Base-by-base conservation (phyloP, 2,888 invertebrate species). In the Tuberolachnus salignus region DNA sequence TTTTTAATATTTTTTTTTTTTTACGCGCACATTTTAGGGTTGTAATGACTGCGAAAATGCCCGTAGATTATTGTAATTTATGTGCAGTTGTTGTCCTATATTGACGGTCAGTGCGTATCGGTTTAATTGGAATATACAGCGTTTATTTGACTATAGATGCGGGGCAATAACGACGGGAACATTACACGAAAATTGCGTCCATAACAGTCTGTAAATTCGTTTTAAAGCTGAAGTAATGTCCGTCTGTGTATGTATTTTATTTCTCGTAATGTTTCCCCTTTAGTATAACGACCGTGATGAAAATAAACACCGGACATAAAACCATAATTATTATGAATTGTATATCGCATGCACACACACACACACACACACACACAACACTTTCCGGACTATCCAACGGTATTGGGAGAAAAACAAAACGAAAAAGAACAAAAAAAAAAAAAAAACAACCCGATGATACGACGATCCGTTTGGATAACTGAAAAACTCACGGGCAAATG, bases 111-210 rank as follows among this genome's bases (percentile, higher is more conserved):
- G 63, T 34, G 34, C 34, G 34, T 51, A 63, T 63, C 49, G 73
- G 73, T 73, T 53, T 73, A 73, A 73, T 73, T 73, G 63, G 34
- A 73, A 73, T 73, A 63, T 73, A 73, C 63, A 42, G 61, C 46
- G 51, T 73, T 63, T 53, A 42, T 63, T 63, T 42, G 63, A 53
- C 73, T 73, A 63, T 19, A 73, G n/a, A n/a, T n/a, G n/a, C n/a
- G 63, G 14, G 59, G 73, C 63, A 73, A 73, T 73, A 73, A 73
- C 51, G 73, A 23, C 51, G 73, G 63, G 51, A 73, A 73, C 63
- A 73, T 63, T 63, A 73, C 51, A 63, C 63, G 73, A 73, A 73
- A 73, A 63, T 73, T 53, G 66, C 66, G 53, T 23, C 64, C 64
- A 53, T 74, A 74, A 64, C 53, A 64, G 51, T 64, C 63, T 55